Percentiles rank a stretch among this genome's conserved stretches.
Evolutionary conservation across 2,113 vertebrate species (phyloP).

Genomic region (Gyps fulvus): DNA sequence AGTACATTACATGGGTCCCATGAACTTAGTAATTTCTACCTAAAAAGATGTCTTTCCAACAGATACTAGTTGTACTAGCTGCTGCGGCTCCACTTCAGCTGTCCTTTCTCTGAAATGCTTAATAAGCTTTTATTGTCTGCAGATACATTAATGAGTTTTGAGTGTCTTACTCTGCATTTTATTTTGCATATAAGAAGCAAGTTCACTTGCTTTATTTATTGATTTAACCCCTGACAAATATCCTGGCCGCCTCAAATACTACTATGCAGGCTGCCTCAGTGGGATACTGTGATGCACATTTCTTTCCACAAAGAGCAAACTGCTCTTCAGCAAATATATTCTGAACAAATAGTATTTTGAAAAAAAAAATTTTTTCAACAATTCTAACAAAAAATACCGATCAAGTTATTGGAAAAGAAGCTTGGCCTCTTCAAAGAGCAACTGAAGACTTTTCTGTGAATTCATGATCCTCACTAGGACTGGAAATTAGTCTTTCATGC

Average conservation of each 20-base stretch:
- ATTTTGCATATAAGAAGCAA: neutral
- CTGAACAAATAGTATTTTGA: neutral
- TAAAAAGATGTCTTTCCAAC: neutral
- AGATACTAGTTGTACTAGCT: neutral
- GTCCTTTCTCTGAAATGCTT: neutral
- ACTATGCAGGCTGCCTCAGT: neutral
- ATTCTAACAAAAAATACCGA: neutral
- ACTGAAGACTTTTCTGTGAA: neutral
- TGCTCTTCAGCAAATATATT: neutral
- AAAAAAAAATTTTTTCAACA: neutral
- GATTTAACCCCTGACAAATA: neutral
- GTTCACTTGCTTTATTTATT: neutral
- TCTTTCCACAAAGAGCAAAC: neutral
- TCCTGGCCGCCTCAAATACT: neutral
- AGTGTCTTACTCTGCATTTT: neutral
- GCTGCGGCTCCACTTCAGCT: neutral
- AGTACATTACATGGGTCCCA: fast-evolving
- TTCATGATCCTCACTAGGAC: neutral
- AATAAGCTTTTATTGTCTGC: neutral
- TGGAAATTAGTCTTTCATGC: neutral
- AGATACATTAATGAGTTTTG: neutral
- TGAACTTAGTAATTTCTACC: neutral
- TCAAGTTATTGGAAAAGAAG: neutral
- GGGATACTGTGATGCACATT: fast-evolving
- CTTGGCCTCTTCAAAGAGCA: neutral